Conservation (phyloP, 1,140 invertebrate species). For the Meloidogyne chitwoodi region DNA sequence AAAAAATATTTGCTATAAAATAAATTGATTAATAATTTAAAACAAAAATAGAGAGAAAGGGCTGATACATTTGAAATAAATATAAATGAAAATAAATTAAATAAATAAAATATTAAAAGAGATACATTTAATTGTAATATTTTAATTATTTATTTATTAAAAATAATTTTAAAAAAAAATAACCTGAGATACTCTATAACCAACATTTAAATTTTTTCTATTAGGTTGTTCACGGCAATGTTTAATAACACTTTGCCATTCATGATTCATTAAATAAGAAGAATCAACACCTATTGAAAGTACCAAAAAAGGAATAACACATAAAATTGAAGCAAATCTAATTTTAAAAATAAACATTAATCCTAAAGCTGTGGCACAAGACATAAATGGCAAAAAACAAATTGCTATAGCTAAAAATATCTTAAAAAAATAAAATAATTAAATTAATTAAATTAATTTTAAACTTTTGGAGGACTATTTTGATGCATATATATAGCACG, state of each 20-base stretch:
- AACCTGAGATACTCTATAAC: conserved; percentile 45
- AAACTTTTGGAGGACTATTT: conserved; percentile 49
- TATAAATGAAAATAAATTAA: too few relatives aligned
- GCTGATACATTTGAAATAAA: too few relatives aligned
- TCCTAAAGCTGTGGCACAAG: conserved; percentile 54
- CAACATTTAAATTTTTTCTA: conserved; percentile 52
- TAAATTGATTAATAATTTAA: not conserved
- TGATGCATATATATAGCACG: conserved; percentile 57
- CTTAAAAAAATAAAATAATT: not conserved
- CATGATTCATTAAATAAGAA: conserved; percentile 59
- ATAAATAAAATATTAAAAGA: too few relatives aligned
- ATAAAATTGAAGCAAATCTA: conserved; percentile 56
- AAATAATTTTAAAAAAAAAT: not conserved
- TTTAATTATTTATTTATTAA: too few relatives aligned
- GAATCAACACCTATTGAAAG: conserved; percentile 56
- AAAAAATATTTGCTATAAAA: not conserved
- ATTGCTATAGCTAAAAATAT: conserved; percentile 39
- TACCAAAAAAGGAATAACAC: conserved; percentile 58
- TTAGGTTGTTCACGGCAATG: conserved; percentile 51
- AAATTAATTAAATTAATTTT: not conserved
- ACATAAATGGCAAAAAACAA: conserved; percentile 52
- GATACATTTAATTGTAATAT: too few relatives aligned
- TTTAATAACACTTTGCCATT: conserved; percentile 59
- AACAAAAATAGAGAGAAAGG: not conserved
- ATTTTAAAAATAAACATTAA: conserved; percentile 53